Base-by-base conservation (phyloP, 2,113 vertebrate genomes). In the Vulpes lagopus region DNA sequence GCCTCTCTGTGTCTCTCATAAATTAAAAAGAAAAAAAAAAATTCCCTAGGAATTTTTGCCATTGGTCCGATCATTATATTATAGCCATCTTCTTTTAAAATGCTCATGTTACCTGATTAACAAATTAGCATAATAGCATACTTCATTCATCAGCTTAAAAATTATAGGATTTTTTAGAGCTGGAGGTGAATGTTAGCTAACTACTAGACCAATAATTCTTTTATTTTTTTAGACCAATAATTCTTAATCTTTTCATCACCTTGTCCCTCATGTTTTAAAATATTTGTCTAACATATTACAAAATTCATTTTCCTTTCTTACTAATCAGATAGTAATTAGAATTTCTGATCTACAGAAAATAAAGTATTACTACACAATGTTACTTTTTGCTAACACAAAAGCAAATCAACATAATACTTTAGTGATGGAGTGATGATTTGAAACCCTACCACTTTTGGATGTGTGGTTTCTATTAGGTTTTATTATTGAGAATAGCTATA, bases 41-140 rank as follows among this genome's bases (percentile, higher is more conserved):
- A 43, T 84, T 79, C 17, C 57, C 85, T 69, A 67, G n/a, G 35
- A 57, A 88, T 86, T 86, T 97, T 62, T n/a, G 65, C 78, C 15
- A n/a, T 89, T 94, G 64, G 57, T 74, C 51, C 93, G 89, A 95
- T 80, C 27, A 20, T 92, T 57, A 84, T 73, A 84, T 80, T 57
- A 89, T 23, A 65, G 16, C 27, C 49, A 57, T 80, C 27, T 79
- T 60, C 19, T 27, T 89, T 95, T 89, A 93, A 85, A 88, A 85
- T 73, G 49, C 23, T 95, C 32, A 22, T 5, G 0, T 80, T 90
- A 78, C 19, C 14, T 65, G 60, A 19, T 84, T 65, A 80, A 74
- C 32, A 67, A 79, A 64, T 35, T 51, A 69, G n/a, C 30, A 8
- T 82, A 83, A 38, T 71, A 82, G 22, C 67, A 53, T 32, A 86